Conservation (phyloP, 2,797 vertebrate species). For the Pogoniulus pusillus region DNA sequence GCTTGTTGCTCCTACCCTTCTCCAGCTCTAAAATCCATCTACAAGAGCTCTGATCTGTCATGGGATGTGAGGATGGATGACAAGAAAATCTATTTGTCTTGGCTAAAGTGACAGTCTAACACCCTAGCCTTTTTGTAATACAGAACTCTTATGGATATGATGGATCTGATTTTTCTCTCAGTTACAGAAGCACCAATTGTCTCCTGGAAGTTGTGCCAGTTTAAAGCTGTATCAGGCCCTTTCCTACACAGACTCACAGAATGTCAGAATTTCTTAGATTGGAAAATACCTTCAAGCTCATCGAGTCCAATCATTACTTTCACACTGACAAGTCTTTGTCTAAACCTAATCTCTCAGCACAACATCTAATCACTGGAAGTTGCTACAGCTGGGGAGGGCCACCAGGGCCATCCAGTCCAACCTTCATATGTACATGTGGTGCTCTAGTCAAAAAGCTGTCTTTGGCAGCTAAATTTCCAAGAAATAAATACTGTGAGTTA, state of each 20-base stretch:
- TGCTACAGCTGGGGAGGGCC: too few relatives aligned
- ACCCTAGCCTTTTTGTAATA: constrained; percentile 7
- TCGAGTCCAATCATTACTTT: too few relatives aligned
- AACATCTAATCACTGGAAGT: too few relatives aligned
- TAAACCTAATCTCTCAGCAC: too few relatives aligned
- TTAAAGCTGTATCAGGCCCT: not conserved
- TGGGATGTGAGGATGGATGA: not conserved
- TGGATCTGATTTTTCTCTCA: constrained; percentile 16
- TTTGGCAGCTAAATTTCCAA: not conserved
- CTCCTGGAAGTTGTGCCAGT: not conserved
- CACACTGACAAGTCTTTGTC: too few relatives aligned
- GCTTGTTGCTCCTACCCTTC: not conserved
- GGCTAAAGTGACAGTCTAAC: constrained; percentile 29
- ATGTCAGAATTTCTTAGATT: too few relatives aligned
- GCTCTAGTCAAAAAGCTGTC: not conserved
- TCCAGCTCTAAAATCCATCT: constrained; percentile 16
- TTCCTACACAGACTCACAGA: too few relatives aligned
- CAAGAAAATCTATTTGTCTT: constrained; percentile 60
- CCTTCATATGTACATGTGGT: too few relatives aligned
- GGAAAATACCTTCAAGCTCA: too few relatives aligned
- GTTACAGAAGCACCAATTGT: not conserved
- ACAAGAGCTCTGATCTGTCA: constrained; percentile 11
- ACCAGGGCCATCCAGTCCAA: too few relatives aligned
- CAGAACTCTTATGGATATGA: not conserved
- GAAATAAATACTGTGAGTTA: not conserved